Evolutionary conservation across 2,888 invertebrate species (phyloP).

Genomic region (Daptonema setosum): DNA sequence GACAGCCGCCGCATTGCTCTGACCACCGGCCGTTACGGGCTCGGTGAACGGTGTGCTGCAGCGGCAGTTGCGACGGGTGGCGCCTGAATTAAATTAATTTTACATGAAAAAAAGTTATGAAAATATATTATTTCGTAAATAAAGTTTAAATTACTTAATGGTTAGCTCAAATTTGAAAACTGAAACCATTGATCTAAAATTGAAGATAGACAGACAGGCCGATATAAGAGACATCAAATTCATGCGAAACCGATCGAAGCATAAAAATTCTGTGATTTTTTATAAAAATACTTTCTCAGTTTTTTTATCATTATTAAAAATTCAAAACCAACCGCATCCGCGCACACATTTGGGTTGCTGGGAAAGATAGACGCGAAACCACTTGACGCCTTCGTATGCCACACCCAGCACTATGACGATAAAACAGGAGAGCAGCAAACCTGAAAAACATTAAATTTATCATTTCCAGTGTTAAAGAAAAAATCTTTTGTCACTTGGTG

Average conservation of each 20-base stretch:
- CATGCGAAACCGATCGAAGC: not conserved
- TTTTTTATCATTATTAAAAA: not conserved
- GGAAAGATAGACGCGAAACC: not conserved
- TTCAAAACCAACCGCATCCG: not conserved
- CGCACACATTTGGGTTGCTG: not conserved
- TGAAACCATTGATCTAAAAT: not conserved
- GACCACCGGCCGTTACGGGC: not conserved
- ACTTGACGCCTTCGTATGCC: not conserved
- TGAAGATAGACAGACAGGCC: not conserved
- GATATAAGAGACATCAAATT: not conserved
- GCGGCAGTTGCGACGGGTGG: not conserved
- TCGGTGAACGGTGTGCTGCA: not conserved
- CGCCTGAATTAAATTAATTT: not conserved
- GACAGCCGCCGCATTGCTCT: too few relatives aligned
- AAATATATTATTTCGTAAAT: too few relatives aligned
- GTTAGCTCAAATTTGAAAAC: not conserved
- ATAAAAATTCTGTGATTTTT: not conserved
- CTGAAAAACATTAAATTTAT: too few relatives aligned
- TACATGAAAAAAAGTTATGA: too few relatives aligned
- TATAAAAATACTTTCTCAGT: not conserved
- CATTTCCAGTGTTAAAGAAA: too few relatives aligned
- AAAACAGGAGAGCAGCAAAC: too few relatives aligned
- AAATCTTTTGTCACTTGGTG: too few relatives aligned
- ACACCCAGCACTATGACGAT: not conserved
- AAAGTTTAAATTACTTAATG: too few relatives aligned